Evolutionary conservation across 2,113 vertebrate genomes (phyloP), one percentile per base, ranked within the genome.

Genomic region (Tringa solitaria): DNA sequence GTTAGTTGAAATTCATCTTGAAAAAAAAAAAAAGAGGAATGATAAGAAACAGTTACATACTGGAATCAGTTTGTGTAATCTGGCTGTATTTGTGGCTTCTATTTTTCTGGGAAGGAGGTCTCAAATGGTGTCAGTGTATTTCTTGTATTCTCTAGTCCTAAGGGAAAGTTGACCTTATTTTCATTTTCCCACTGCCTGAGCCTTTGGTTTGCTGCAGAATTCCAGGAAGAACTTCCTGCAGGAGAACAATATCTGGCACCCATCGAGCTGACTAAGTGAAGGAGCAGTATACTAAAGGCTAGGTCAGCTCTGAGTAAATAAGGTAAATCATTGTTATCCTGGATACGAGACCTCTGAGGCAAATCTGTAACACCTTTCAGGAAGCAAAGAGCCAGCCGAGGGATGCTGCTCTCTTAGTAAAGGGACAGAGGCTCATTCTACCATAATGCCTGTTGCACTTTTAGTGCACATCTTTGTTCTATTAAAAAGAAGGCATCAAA

Each of bases 181-280:
- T 96, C 90, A 86, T 98, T 97, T 98, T 98, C 94, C 90, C 95
- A 97, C 74, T 95, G 94, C 95, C 97, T 95, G 90, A 93, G 89
- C 80, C 87, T 95, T 96, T 73, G 84, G 93, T 97, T 97, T 97
- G 95, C 89, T 97, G 89, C 82, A 97, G 92, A 94, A 97, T 98
- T 98, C 97, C 97, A 94, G 98, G 97, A 98, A 98, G 96, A 97
- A 97, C 93, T 97, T 98, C 96, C 97, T 97, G 94, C 96, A 96
- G 95, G 91, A 96, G 90, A 98, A 98, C 96, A 98, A 95, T 98
- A 97, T 98, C 97, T 98, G 95, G 96, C 94, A 96, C 68, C 70
- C 57, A 72, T 93, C 43, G 50, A 94, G 96, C 95, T 96, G 96
- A 98, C 96, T 95, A 94, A 96, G 91, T 97, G 94, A 97, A 97